Percentiles rank a stretch among this genome's conserved stretches.
Evolutionary conservation across 2,113 vertebrate species (phyloP).

Genomic region (Emydura subglobosa): DNA sequence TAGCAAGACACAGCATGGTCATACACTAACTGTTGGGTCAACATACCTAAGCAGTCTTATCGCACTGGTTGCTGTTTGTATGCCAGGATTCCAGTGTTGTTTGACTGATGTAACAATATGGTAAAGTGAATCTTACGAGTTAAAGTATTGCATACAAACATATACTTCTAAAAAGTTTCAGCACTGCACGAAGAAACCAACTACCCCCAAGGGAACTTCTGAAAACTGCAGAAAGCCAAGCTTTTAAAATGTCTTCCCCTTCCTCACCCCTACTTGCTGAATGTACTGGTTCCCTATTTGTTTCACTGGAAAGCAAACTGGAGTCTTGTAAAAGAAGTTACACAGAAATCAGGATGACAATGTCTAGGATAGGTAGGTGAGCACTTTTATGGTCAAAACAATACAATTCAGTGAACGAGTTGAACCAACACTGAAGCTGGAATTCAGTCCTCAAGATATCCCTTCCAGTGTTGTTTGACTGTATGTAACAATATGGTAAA

Average conservation of each 20-base stretch:
- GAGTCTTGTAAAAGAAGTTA: background rate
- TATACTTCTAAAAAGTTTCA: background rate
- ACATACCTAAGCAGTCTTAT: fast-evolving
- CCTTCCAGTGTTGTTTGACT: fast-evolving
- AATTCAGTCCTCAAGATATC: background rate
- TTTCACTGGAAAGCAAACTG: background rate
- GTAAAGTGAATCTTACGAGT: too few relatives aligned
- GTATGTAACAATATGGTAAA: fast-evolving
- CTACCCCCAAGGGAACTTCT: background rate
- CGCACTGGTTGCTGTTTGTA: conserved; percentile 49
- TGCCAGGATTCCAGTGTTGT: conserved; percentile 10
- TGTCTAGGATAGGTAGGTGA: background rate
- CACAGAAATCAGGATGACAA: fast-evolving
- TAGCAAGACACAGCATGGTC: fast-evolving
- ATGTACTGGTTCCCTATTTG: background rate
- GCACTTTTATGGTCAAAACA: background rate
- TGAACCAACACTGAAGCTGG: background rate
- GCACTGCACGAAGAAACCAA: background rate
- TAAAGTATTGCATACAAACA: background rate
- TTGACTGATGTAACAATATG: too few relatives aligned
- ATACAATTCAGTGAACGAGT: background rate
- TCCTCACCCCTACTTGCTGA: background rate
- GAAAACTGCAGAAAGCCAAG: background rate
- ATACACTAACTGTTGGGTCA: background rate
- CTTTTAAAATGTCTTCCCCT: fast-evolving